Conservation (phyloP, 2,888 invertebrate genomes). For the Thalpophila matura region DNA sequence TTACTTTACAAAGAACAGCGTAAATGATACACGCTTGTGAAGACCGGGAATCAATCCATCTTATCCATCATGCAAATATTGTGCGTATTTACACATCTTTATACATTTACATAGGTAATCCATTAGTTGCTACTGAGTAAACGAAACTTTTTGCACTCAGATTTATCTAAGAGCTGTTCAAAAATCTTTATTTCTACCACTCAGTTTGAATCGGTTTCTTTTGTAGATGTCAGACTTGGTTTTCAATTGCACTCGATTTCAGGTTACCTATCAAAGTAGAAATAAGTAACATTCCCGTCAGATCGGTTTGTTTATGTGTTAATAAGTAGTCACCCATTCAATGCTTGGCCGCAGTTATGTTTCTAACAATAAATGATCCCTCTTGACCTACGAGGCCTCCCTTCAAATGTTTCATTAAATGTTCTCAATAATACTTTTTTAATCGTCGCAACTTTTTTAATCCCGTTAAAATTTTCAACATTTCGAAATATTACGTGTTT, state of each 20-base stretch:
- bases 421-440: slow-evolving; percentile 39
- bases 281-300: not conserved
- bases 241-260: not conserved
- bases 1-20: slow-evolving; percentile 29
- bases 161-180: not conserved
- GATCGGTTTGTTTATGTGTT: not conserved
- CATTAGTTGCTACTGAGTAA: not conserved
- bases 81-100: slow-evolving; percentile 4
- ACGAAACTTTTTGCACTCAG: not conserved
- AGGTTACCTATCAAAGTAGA: not conserved
- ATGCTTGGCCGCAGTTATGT: not conserved
- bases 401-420: slow-evolving; percentile 25
- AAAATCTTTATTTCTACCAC: too few relatives aligned
- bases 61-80: slow-evolving; percentile 11
- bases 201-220: too few relatives aligned
- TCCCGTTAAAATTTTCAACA: slow-evolving; percentile 39
- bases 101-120: not conserved
- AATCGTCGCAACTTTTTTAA: slow-evolving; percentile 37
- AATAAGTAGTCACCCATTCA: not conserved
- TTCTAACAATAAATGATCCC: not conserved
- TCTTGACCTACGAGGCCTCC: not conserved
- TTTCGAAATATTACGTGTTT: slow-evolving; percentile 11
- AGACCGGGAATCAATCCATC: slow-evolving; percentile 21
- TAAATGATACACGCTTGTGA: slow-evolving; percentile 17
- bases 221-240: not conserved